Evolutionary conservation across 2,888 invertebrate species (phyloP), one percentile per base, ranked within the genome.

Genomic region (Drosophila ochracea): DNA sequence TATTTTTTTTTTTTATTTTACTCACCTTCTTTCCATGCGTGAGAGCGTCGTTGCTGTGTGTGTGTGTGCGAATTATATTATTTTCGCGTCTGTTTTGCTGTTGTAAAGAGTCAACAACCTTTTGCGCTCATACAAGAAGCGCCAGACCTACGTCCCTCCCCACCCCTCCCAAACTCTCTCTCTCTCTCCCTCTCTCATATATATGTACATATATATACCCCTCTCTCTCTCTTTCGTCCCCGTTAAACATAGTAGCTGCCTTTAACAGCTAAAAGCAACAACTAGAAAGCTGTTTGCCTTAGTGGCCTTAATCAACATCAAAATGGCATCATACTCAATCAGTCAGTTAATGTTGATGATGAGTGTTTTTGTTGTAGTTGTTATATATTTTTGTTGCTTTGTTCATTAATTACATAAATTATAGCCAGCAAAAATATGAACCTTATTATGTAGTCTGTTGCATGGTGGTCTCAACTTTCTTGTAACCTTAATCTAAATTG

Each of bases 101-200:
- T 75, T 85, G 86, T 88, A 86, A 89, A 84, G 65, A 90, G 85
- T 86, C 85, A 86, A 90, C 84, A 86, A 86, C 85, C 85, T 86
- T 84, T 84, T 75, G 57, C 57, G 73, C 82, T 81, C 76, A 85
- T 76, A 80, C 72, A 85, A 85, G 90, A 90, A 88, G 85, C 89
- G 78, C 73, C 78, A 78, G 78, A 65, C 68, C 68, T 65, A 49
- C 30, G 52, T 67, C 25, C 9, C 25, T 53, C 39, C 39, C 37
- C 10, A 16, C 33, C 33, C n/a, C 31, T 16, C 43, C 31, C 60
- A 4, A 13, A 9, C 33, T 33, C 53, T 10, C n/a, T 39, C 39
- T 49, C 25, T 25, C 43, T 41, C 54, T 49, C 21, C 5, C 33
- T 21, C 47, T 37, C 28, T 43, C 41, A 10, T 4, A 16, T 37